These are phyloP conservation scores for Triplophysa tibetana DNA, from an alignment of 2,113 vertebrate species.

Conservation along the genomic window DNA sequence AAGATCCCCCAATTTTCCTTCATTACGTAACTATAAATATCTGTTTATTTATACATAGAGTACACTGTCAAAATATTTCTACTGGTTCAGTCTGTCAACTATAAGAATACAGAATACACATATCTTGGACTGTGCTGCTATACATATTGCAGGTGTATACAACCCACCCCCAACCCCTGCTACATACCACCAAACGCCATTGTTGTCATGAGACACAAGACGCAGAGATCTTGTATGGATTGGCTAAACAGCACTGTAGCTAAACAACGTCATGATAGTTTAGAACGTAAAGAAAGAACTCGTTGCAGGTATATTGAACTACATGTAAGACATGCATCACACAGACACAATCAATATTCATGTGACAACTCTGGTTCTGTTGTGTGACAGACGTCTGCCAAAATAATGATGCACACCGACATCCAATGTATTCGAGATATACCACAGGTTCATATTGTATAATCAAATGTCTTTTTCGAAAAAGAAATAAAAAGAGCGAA, in stretches of 20 bases:
- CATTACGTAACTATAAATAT: conserved; percentile 64
- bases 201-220: conserved; percentile 43
- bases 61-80: conserved; percentile 63
- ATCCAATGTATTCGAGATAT: background rate
- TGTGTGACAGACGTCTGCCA: background rate
- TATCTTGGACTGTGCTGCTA: conserved; percentile 64
- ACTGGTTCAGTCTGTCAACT: conserved; percentile 62
- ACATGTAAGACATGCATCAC: background rate
- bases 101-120: conserved; percentile 63
- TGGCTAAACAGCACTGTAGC: conserved; percentile 16
- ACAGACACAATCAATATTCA: background rate
- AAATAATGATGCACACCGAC: background rate
- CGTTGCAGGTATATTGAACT: conserved; percentile 5
- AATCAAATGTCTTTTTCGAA: too few species aligned
- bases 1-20: conserved; percentile 51
- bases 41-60: conserved; percentile 61
- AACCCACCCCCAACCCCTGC: conserved; percentile 24
- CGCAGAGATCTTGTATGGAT: conserved; percentile 38
- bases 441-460: background rate
- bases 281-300: background rate
- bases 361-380: too few species aligned
- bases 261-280: background rate
- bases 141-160: conserved; percentile 63
- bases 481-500: background rate
- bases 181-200: conserved; percentile 17